Evolutionary conservation across 2,888 invertebrate species (phyloP), one percentile per base, ranked within the genome.

Genomic region (Oscheius sp.): DNA sequence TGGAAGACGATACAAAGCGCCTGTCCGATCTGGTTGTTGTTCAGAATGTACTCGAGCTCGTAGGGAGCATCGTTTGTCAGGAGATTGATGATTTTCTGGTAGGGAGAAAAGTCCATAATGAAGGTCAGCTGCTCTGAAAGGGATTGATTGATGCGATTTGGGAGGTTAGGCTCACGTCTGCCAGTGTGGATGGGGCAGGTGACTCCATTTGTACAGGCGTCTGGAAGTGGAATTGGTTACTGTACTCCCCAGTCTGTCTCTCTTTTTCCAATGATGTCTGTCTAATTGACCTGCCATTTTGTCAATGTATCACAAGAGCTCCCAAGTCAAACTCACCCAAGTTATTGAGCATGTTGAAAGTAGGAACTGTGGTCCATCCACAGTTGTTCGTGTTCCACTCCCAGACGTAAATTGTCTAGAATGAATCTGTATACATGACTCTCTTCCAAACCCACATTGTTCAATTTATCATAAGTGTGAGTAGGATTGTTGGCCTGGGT

Each of bases 51-150:
- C 57, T 77, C 63, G 48, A 81, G 62, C 72, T 79, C 77, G 68
- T 81, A 81, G 37, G 81, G 79, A 65, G 75, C 68, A 73, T 81
- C 76, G 76, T 81, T 74, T 63, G 76, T 78, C n/a, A 81, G 59
- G 21, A 81, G 57, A 13, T 76, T 75, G 75, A 79, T 81, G 53
- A 81, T 79, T 10, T 66, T 53, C 33, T 74, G 72, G 55, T 70
- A 70, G 70, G 75, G 73, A 63, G 77, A 74, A 74, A 81, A 81
- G 70, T 81, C 79, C 51, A 81, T 65, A 21, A 73, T 76, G 60
- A 81, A 58, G 50, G 68, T 71, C 77, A 81, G 55, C 32, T 65
- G 68, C 71, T 81, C 42, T 42, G 42, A 42, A 21, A 21, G 21
- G 42, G 42, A 42, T 21, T 21, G 42, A 42, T 66, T 42, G 7